Evolutionary conservation across 2,113 vertebrate genomes (phyloP).

Genomic region (Atractosteus spatula): DNA sequence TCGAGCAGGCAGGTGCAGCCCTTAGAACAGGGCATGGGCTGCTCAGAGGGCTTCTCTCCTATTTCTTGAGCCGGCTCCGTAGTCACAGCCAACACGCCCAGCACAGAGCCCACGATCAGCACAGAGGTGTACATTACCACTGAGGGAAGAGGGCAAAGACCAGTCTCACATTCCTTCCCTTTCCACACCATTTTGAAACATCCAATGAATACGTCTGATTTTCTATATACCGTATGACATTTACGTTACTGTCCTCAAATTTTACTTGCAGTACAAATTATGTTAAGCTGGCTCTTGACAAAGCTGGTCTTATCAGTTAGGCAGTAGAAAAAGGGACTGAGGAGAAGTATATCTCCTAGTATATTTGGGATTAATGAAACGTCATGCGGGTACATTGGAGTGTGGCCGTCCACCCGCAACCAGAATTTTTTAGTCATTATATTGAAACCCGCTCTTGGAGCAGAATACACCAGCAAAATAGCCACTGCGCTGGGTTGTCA

Average conservation of each 20-base stretch:
- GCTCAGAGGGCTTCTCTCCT: conserved; percentile 30
- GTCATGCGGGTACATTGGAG: no score
- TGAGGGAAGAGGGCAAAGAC: conserved; percentile 28
- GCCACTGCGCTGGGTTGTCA: no score
- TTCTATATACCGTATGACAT: no score
- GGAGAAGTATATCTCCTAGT: not conserved
- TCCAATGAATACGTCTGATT: not conserved
- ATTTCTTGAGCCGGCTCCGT: conserved; percentile 47
- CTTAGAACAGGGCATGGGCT: conserved; percentile 68
- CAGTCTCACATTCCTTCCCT: not conserved
- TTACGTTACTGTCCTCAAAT: not conserved
- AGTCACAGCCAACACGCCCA: conserved; percentile 56
- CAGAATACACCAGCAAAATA: no score
- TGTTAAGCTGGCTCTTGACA: not conserved
- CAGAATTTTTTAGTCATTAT: no score
- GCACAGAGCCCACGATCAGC: conserved; percentile 54
- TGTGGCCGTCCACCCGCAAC: no score
- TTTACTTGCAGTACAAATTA: not conserved
- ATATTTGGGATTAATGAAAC: not conserved
- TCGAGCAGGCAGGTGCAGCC: conserved; percentile 77
- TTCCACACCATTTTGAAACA: not conserved
- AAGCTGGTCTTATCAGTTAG: not conserved
- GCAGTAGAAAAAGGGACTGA: not conserved
- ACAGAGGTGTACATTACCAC: conserved; percentile 56
- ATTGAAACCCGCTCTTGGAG: no score